Evolutionary conservation across 2,888 invertebrate genomes (phyloP), one percentile per base, ranked within the genome.

Genomic region (Abrostola tripartita): DNA sequence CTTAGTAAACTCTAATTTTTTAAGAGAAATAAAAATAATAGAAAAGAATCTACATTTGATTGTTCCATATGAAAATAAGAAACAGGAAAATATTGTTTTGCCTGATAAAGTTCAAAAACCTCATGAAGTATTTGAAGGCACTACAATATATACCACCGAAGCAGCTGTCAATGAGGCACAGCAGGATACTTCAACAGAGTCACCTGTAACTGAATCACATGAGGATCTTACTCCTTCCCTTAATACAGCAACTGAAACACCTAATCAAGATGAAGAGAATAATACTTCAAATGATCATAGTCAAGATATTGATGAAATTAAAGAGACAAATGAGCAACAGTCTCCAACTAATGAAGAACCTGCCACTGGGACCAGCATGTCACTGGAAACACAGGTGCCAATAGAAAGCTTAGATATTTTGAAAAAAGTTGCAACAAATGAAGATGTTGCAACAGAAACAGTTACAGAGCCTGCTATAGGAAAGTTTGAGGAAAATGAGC

Each of bases 101-200:
- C 94, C 93, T 50, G 85, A 93, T 68, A 94, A 88, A 77, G 94
- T 94, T 24, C 89, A 90, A 69, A 88, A 91, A 71, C 75, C 88
- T 12, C 92, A 91, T 84, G 92, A 94, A 87, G 92, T 97, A 37
- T 89, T 97, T 74, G 97, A 97, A 87, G 97, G 97, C 11, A 97
- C 97, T 10, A 96, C 95, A 35, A 91, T 97, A 76, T 95, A 94
- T 71, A 87, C 90, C 5, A 88, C 90, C 8, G 89, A 91, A 71
- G 68, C 88, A 49, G 61, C 83, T 55, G 65, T 59, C 38, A 70
- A 68, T 57, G 38, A 60, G 57, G 71, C 62, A 36, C 70, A 76
- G 37, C 71, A 79, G 52, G 81, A 79, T 65, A 65, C 66, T 38
- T 76, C 83, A 40, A 81, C 82, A 55, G 75, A 81, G 56, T 44